Conservation (phyloP, 2,888 invertebrate genomes). For the Exephanes ischioxanthus region DNA sequence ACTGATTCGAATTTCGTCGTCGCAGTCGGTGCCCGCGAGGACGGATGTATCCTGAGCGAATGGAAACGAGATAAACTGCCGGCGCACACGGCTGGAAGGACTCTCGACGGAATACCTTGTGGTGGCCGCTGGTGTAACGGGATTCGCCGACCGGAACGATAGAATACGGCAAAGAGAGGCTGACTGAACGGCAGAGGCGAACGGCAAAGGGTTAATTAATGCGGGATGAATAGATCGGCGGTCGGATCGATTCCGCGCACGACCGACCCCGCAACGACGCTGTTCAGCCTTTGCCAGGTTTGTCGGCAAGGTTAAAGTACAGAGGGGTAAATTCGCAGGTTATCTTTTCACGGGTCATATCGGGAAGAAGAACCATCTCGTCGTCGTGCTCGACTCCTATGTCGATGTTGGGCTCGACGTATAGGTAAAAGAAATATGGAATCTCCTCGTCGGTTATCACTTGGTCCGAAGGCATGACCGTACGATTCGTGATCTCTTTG, state of each 20-base stretch:
- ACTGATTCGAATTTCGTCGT: slow-evolving; percentile 22
- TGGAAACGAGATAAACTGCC: slow-evolving; percentile 44
- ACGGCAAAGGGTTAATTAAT: slow-evolving; percentile 52
- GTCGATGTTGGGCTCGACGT: slow-evolving; percentile 70
- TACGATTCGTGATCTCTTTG: slow-evolving; percentile 70
- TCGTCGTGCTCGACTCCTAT: slow-evolving; percentile 74
- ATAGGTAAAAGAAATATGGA: slow-evolving; percentile 74
- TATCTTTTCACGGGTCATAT: slow-evolving; percentile 72
- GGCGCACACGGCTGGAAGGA: slow-evolving; percentile 18
- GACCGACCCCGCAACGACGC: slow-evolving; percentile 61
- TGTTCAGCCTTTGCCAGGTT: slow-evolving; percentile 70
- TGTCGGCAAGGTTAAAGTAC: slow-evolving; percentile 76
- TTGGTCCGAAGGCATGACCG: slow-evolving; percentile 68
- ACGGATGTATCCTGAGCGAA: slow-evolving; percentile 36
- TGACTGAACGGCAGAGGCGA: slow-evolving; percentile 7
- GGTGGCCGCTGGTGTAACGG: slow-evolving; percentile 34
- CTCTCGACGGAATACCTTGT: slow-evolving; percentile 38
- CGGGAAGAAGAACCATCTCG: slow-evolving; percentile 70
- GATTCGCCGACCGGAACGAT: slow-evolving; percentile 35
- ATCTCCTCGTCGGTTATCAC: slow-evolving; percentile 68
- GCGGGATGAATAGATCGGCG: slow-evolving; percentile 48
- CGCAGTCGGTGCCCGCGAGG: neutral
- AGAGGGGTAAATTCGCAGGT: slow-evolving; percentile 66
- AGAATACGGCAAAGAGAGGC: slow-evolving; percentile 19
- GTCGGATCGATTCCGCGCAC: slow-evolving; percentile 20